Percentiles rank a stretch among this genome's conserved stretches.
Evolutionary conservation across 1,140 invertebrate species (phyloP).

Genomic region (Adelges cooleyi): DNA sequence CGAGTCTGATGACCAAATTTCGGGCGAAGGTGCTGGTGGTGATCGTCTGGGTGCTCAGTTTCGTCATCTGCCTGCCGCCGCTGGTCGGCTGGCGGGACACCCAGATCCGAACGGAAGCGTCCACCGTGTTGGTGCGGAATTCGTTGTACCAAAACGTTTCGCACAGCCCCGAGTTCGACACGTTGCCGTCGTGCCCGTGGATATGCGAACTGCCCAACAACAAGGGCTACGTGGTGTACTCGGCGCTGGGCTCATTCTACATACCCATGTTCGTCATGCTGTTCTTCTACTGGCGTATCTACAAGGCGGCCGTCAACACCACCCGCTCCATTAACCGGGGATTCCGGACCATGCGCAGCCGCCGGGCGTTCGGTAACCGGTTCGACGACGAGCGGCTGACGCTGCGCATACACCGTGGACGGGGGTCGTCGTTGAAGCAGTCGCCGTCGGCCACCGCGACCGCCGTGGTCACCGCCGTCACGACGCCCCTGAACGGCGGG

Average conservation of each 20-base stretch:
- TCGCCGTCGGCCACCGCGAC: conserved; percentile 35
- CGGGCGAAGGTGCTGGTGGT: conserved; percentile 79
- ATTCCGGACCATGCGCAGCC: conserved; percentile 74
- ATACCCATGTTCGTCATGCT: conserved; percentile 93
- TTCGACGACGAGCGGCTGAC: conserved; percentile 81
- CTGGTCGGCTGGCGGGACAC: conserved; percentile 87
- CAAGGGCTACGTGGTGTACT: conserved; percentile 81
- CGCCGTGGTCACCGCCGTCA: not conserved
- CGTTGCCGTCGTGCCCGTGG: conserved; percentile 52
- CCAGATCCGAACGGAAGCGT: not conserved
- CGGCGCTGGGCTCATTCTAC: conserved; percentile 95
- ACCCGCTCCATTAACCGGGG: conserved; percentile 83
- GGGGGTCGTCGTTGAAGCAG: conserved; percentile 45
- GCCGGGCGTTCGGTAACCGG: conserved; percentile 46
- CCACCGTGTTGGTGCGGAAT: conserved; percentile 15
- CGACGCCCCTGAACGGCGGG: conserved; percentile 30
- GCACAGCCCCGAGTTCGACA: conserved; percentile 4
- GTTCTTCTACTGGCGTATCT: conserved; percentile 94
- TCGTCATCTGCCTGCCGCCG: conserved; percentile 93
- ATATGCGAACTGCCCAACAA: conserved; percentile 46
- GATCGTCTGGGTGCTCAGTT: conserved; percentile 85
- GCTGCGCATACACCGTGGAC: conserved; percentile 78
- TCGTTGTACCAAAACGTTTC: conserved; percentile 20
- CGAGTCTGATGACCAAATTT: conserved; percentile 79
- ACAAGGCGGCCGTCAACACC: conserved; percentile 78